These are phyloP conservation scores for Leptinotarsa juncta DNA, from an alignment of 2,888 invertebrate species.

Conservation along the genomic window DNA sequence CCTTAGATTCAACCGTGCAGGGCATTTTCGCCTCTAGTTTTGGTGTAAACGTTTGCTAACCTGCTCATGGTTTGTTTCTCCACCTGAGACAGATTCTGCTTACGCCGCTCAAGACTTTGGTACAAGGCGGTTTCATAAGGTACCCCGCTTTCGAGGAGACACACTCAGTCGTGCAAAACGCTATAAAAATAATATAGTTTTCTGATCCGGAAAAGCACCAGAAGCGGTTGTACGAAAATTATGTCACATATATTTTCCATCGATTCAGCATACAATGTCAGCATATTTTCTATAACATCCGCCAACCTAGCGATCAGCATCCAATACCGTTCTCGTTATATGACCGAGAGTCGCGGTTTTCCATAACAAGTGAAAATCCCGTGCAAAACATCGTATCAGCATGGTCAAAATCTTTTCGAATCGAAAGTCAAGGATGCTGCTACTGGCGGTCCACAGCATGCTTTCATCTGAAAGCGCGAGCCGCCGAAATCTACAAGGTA, in stretches of 20 bases:
- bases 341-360: conserved; percentile 7
- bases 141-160: too few relatives aligned
- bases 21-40: too few relatives aligned
- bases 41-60: too few relatives aligned
- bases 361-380: conserved; percentile 13
- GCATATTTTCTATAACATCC: neutral
- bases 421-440: conserved; percentile 37
- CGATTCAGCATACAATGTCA: conserved; percentile 1
- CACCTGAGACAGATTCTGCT: too few relatives aligned
- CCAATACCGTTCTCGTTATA: neutral
- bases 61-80: too few relatives aligned
- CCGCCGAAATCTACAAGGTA: conserved; percentile 53
- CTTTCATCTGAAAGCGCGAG: conserved; percentile 43
- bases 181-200: too few relatives aligned
- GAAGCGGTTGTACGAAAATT: neutral
- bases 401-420: conserved; percentile 27
- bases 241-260: neutral
- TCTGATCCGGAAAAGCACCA: neutral
- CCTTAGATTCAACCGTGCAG: too few relatives aligned
- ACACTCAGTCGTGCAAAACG: too few relatives aligned
- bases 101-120: too few relatives aligned
- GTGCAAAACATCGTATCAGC: conserved; percentile 2
- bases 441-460: conserved; percentile 35
- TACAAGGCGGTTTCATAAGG: too few relatives aligned
- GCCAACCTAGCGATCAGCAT: neutral